Evolutionary conservation across 2,113 vertebrate genomes (phyloP).

Genomic region (Paramisgurnus dabryanus): DNA sequence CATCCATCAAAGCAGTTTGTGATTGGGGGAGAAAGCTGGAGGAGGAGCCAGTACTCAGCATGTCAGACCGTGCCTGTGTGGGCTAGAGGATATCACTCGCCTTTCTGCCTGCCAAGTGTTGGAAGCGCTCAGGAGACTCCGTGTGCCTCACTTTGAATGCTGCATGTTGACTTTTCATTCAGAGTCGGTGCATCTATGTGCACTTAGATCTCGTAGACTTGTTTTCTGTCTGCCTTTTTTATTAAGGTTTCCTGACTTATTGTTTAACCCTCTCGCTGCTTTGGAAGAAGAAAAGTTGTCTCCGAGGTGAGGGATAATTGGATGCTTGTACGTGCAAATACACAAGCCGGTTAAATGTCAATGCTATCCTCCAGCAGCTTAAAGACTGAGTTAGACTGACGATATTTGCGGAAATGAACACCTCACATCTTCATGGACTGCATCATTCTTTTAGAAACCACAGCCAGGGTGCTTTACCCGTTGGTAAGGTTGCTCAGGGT

Average conservation of each 20-base stretch:
- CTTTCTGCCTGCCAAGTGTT: slow-evolving; percentile 13
- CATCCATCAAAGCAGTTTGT: neutral
- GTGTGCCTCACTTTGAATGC: slow-evolving; percentile 3
- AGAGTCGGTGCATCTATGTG: slow-evolving; percentile 4
- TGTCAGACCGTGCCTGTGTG: slow-evolving; percentile 19
- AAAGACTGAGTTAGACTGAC: neutral
- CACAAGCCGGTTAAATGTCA: neutral
- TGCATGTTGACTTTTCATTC: slow-evolving; percentile 1
- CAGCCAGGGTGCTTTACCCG: slow-evolving; percentile 38
- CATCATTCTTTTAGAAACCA: slow-evolving; percentile 43
- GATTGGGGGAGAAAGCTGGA: slow-evolving; percentile 34
- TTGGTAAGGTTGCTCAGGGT: neutral
- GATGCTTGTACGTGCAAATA: neutral
- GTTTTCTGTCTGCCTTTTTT: neutral
- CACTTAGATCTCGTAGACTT: neutral
- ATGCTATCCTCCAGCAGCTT: neutral
- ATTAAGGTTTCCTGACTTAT: neutral
- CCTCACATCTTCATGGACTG: slow-evolving; percentile 44
- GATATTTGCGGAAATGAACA: slow-evolving; percentile 50
- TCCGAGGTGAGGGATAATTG: neutral
- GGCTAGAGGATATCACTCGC: slow-evolving; percentile 15
- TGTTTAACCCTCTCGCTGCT: neutral
- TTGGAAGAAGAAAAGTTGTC: slow-evolving; percentile 8
- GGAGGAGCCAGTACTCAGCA: slow-evolving; percentile 43
- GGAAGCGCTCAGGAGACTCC: slow-evolving; percentile 10